phyloP scores from a whole-genome alignment of 2,113 vertebrate species.

The Falco punctatus region DNA sequence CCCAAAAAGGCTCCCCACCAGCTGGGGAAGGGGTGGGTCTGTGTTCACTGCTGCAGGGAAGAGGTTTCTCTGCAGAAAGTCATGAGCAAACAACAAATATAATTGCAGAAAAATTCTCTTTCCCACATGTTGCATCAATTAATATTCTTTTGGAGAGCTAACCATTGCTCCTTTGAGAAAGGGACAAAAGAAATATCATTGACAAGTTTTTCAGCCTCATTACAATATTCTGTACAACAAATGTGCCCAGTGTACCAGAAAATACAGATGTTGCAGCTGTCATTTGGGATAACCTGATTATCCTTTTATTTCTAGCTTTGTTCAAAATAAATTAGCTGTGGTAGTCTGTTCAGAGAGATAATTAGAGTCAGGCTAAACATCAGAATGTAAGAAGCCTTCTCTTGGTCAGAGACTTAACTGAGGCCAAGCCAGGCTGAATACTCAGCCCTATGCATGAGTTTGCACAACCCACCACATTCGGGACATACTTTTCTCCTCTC shows the following conservation, averaged over 20 bases:
- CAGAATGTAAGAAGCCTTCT: conserved; percentile 8
- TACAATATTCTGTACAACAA: conserved; percentile 80
- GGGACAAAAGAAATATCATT: conserved; percentile 75
- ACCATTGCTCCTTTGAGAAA: conserved; percentile 71
- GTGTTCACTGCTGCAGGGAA: background rate
- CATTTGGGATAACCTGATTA: conserved; percentile 79
- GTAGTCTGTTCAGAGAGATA: conserved; percentile 67
- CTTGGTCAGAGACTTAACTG: conserved; percentile 15
- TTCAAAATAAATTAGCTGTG: conserved; percentile 73
- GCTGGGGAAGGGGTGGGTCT: background rate
- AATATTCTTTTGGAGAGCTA: conserved; percentile 48
- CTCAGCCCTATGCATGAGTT: rapidly evolving
- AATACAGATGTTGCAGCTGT: conserved; percentile 79
- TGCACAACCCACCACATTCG: rapidly evolving
- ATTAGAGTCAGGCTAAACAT: conserved; percentile 61
- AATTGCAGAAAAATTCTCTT: background rate
- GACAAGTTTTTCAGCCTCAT: conserved; percentile 75
- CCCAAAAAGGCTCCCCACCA: background rate
- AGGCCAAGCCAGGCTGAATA: background rate
- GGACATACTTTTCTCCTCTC: background rate
- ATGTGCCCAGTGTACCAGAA: conserved; percentile 74
- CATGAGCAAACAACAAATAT: background rate
- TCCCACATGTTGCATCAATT: background rate
- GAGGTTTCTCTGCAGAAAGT: background rate
- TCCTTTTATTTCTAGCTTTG: conserved; percentile 75